These are phyloP conservation scores for Propithecus deckenii DNA, from an alignment of 2,797 vertebrate species.

Conservation along the genomic window DNA sequence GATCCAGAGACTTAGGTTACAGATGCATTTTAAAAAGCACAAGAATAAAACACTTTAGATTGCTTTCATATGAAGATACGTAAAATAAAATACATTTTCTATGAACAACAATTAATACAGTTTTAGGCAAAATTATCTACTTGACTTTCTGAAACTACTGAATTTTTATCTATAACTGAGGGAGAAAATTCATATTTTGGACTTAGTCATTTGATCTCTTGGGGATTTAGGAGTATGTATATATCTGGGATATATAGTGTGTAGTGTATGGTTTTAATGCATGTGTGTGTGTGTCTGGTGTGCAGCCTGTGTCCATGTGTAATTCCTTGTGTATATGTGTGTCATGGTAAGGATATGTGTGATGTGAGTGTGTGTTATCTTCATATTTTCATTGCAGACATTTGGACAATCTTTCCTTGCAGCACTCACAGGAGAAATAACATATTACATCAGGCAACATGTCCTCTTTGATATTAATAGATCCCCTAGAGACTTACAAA, in stretches of 20 bases:
- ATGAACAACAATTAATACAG: background rate
- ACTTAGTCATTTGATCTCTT: background rate
- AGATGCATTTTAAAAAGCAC: background rate
- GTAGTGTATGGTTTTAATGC: background rate
- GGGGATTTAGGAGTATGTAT: background rate
- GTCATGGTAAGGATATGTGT: background rate
- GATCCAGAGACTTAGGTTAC: background rate
- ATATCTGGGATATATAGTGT: background rate
- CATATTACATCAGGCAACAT: background rate
- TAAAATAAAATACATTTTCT: background rate
- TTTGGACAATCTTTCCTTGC: background rate
- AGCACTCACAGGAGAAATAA: background rate
- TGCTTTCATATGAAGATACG: background rate
- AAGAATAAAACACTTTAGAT: background rate
- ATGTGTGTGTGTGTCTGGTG: background rate
- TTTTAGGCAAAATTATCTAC: conserved; percentile 8
- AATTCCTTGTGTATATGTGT: background rate
- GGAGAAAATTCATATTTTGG: background rate
- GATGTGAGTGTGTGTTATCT: background rate
- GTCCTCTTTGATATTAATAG: conserved; percentile 42
- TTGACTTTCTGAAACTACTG: background rate
- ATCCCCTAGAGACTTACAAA: background rate
- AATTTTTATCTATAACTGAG: background rate
- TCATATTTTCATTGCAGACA: background rate
- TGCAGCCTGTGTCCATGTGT: background rate